Base-by-base conservation (phyloP, 2,797 vertebrate genomes). In the Myiotriccus ornatus region DNA sequence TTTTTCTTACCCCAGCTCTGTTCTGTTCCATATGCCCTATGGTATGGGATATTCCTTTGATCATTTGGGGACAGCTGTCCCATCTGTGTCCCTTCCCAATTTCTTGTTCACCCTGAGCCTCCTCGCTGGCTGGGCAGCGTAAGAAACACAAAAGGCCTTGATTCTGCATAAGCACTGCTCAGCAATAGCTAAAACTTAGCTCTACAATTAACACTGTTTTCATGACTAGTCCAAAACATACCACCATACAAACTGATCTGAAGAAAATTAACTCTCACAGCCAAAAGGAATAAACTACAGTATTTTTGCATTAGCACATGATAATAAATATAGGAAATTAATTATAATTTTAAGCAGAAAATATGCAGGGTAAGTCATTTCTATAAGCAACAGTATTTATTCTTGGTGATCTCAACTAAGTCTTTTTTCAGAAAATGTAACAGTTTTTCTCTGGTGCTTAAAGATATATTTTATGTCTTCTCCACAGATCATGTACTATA, bases 51-150 rank as follows among this genome's bases (percentile, higher is more conserved):
- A 27, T 14, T 3, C 22, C 20, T 89, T 19, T 50, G 24, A 6
- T 16, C n/a, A 10, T 7, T 5, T 59, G 10, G 21, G 23, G 12
- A 39, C 56, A 39, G 16, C 46, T 43, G 11, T 64, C 23, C 14
- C 9, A 4, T 11, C 4, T 71, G 21, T 52, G 25, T 6, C 7
- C 4, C 25, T 12, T 52, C 43, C 10, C 47, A 74, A 5, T 10
- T 41, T 35, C 44, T 63, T 24, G 5, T 35, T 21, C 21, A 18
- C 13, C 3, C 7, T 14, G 14, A 62, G 20, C 3, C 28, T 20
- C 1, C 30, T 39, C 1, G 0, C n/a, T 57, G 63, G 4, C 9
- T 17, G 34, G 11, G 24, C 2, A 2, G 9, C 0, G 0, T 60
- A 10, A 50, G 41, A 55, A 71, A 7, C 5, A 76, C 10, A 27